A percentile compares a stretch with the other conserved stretches of the same genome.
Evolutionary conservation across 1,140 invertebrate genomes (phyloP).

Genomic region (Caenorhabditis brenneri): DNA sequence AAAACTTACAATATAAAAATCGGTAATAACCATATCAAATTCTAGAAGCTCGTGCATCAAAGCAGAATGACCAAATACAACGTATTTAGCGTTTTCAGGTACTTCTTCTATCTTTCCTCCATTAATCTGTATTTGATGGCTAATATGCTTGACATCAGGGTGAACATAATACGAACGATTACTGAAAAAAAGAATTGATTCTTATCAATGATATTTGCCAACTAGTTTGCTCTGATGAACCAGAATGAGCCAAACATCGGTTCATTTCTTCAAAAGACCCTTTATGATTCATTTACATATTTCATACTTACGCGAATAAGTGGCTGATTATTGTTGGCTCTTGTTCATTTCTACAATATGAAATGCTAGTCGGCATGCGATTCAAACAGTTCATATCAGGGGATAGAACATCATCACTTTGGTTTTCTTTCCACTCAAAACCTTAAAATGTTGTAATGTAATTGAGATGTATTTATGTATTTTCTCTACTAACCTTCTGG

Average conservation of each 20-base stretch:
- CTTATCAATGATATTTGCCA: no score
- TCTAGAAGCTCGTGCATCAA: neutral
- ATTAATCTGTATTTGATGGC: neutral
- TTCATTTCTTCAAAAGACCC: no score
- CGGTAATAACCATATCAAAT: neutral
- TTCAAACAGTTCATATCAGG: no score
- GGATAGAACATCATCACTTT: no score
- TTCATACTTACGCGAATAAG: no score
- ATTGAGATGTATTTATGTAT: no score
- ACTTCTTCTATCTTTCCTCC: neutral
- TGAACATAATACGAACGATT: neutral
- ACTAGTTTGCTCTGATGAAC: no score
- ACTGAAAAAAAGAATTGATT: neutral
- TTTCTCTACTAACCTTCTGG: neutral
- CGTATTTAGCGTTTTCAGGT: neutral
- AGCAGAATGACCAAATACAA: neutral
- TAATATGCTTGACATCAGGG: neutral
- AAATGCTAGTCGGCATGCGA: no score
- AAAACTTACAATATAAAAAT: neutral
- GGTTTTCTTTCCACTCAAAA: slow-evolving; percentile 8
- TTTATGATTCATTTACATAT: no score
- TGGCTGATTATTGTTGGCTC: no score
- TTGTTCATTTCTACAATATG: no score
- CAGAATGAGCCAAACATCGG: no score
- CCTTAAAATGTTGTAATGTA: neutral